phyloP scores from a whole-genome alignment of 2,797 vertebrate genomes.

The Sebastolobus altivelis region DNA sequence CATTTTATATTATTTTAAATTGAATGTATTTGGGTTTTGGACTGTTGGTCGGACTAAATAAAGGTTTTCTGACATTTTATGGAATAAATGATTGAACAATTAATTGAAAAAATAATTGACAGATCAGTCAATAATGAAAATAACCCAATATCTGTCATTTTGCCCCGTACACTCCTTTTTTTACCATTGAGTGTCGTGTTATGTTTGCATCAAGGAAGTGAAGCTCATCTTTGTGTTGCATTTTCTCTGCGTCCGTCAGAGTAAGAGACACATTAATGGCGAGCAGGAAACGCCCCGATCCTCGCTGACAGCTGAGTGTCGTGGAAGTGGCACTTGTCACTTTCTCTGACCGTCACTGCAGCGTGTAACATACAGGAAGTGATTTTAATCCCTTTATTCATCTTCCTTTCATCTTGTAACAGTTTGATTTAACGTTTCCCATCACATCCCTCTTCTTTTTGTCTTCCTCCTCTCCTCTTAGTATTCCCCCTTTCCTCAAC shows the following conservation, averaged over 20 bases:
- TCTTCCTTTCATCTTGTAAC: not conserved
- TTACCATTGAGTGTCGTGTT: not conserved
- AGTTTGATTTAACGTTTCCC: constrained; percentile 1
- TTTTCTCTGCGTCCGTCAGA: not conserved
- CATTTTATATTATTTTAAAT: not conserved
- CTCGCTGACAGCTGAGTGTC: constrained; percentile 34
- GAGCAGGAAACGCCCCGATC: not conserved
- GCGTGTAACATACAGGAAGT: not conserved
- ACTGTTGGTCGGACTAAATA: too few relatives aligned
- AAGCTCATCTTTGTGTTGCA: not conserved
- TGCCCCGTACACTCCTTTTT: not conserved
- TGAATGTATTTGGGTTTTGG: not conserved
- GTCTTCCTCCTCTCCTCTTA: not conserved
- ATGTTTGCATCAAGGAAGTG: not conserved
- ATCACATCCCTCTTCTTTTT: not conserved
- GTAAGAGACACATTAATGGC: not conserved
- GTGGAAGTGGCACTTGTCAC: constrained; percentile 36
- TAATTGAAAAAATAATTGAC: not conserved
- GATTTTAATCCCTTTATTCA: constrained; percentile 3
- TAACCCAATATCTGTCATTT: not conserved
- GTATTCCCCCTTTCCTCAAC: not conserved
- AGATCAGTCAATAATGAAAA: not conserved
- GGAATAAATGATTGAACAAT: not conserved
- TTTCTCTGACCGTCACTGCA: constrained; percentile 33
- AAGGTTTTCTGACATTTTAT: not conserved